Base-by-base conservation (phyloP, 2,797 vertebrate genomes). In the Melopsittacus undulatus region DNA sequence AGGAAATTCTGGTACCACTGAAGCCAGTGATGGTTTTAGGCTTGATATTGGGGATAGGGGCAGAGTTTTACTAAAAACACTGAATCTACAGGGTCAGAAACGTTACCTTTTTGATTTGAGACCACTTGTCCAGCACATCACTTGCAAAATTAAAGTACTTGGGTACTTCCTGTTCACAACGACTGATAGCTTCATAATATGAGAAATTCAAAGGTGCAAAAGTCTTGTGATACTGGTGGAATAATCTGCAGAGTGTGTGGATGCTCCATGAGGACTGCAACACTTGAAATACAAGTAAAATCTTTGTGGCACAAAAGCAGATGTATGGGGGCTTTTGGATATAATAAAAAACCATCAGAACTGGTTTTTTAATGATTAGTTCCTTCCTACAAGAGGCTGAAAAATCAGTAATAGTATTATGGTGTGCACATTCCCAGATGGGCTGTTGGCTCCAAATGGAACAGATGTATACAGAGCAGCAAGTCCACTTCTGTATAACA, bases 71-170 rank as follows among this genome's bases (percentile, higher is more conserved):
- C 36, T 64, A 45, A 64, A 64, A 57, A 48, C 54, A 70, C 30
- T 66, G 36, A 61, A 79, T 22, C 30, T 45, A 36, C 6, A 56
- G 18, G 38, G 64, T 56, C 23, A 52, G 43, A 59, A 91, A 68
- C 10, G 23, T 36, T 96, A 98, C 98, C 98, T 98, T 98, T 89
- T 98, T 98, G 51, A 95, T 96, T 22, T 92, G 89, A 56, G 98
- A 96, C 98, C 98, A 98, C 29, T 96, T 96, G 72, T 98, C 98
- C 82, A 98, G 90, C 38, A 98, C 97, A 81, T 98, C 97, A 18
- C 89, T 97, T 66, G 98, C 98, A 94, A 98, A 98, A 95, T 98
- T 98, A 52, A 98, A 98, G 56, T 96, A 95, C 61, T 97, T 74
- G 0, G 98, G 98, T 64, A 97, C 62, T 13, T 95, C 51, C 40